phyloP scores from a whole-genome alignment of 2,797 vertebrate species.

The Chrosomus eos region DNA sequence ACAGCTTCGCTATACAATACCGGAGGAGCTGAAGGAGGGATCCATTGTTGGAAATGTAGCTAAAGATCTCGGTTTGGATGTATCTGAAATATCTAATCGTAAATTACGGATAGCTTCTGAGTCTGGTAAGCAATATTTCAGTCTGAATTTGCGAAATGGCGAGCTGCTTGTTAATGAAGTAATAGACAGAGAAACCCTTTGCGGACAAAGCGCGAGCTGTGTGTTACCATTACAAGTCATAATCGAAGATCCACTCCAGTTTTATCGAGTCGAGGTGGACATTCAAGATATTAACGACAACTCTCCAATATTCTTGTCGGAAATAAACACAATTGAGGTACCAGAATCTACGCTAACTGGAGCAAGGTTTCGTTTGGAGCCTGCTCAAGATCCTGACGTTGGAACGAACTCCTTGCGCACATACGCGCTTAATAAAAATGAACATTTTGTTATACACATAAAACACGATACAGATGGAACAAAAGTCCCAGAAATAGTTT shows the following conservation, averaged over 20 bases:
- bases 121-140: constrained; percentile 62
- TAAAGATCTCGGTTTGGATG: constrained; percentile 64
- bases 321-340: constrained; percentile 67
- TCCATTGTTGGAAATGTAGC: constrained; percentile 67
- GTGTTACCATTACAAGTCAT: constrained; percentile 70
- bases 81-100: constrained; percentile 62
- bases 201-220: constrained; percentile 60
- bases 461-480: constrained; percentile 67
- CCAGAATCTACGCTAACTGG: constrained; percentile 71
- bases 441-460: constrained; percentile 74
- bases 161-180: constrained; percentile 56
- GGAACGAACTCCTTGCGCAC: constrained; percentile 76
- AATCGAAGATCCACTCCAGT: constrained; percentile 73
- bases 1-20: constrained; percentile 71
- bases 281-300: constrained; percentile 80
- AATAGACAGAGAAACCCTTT: constrained; percentile 69
- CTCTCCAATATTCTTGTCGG: constrained; percentile 66
- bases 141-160: constrained; percentile 51
- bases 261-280: constrained; percentile 71
- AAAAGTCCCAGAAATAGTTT: constrained; percentile 73
- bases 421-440: constrained; percentile 74
- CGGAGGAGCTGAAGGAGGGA: constrained; percentile 69
- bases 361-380: constrained; percentile 72
- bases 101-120: constrained; percentile 64
- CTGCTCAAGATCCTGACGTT: constrained; percentile 77